Conservation (phyloP, 2,113 vertebrate genomes). For the Electrona antarctica region DNA sequence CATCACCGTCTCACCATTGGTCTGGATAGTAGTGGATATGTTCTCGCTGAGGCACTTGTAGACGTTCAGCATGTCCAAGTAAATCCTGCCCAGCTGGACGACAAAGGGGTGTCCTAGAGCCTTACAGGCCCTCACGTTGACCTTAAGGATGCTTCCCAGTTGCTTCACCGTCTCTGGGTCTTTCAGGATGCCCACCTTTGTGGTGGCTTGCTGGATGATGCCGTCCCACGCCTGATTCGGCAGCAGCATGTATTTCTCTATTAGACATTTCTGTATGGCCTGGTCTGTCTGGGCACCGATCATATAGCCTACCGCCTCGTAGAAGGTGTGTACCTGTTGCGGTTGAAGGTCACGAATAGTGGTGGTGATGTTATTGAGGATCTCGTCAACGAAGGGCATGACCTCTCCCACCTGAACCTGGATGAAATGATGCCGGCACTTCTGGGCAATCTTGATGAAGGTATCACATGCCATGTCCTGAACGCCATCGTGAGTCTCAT, state of each 20-base stretch:
- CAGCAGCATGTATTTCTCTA: constrained; percentile 98
- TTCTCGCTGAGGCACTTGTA: constrained; percentile 99
- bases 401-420: constrained; percentile 99
- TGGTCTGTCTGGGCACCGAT: constrained; percentile 99
- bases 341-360: constrained; percentile 99
- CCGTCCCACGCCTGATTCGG: constrained; percentile 99
- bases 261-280: constrained; percentile 95
- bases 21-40: constrained; percentile 98
- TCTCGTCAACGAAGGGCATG: constrained; percentile 99
- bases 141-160: constrained; percentile 98
- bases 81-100: constrained; percentile 97
- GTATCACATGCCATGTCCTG: constrained; percentile 99
- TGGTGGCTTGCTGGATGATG: constrained; percentile 99
- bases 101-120: constrained; percentile 98
- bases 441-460: constrained; percentile 99
- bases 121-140: constrained; percentile 96
- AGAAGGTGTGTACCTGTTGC: constrained; percentile 98
- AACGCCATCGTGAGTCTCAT: constrained; percentile 98
- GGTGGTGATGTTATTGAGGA: constrained; percentile 98
- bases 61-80: constrained; percentile 99
- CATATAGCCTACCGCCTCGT: constrained; percentile 99
- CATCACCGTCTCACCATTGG: constrained; percentile 98
- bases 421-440: constrained; percentile 98
- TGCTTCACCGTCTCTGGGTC: constrained; percentile 99
- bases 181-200: constrained; percentile 99